phyloP scores from a whole-genome alignment of 2,888 invertebrate species.

The Eupithecia vulgata region DNA sequence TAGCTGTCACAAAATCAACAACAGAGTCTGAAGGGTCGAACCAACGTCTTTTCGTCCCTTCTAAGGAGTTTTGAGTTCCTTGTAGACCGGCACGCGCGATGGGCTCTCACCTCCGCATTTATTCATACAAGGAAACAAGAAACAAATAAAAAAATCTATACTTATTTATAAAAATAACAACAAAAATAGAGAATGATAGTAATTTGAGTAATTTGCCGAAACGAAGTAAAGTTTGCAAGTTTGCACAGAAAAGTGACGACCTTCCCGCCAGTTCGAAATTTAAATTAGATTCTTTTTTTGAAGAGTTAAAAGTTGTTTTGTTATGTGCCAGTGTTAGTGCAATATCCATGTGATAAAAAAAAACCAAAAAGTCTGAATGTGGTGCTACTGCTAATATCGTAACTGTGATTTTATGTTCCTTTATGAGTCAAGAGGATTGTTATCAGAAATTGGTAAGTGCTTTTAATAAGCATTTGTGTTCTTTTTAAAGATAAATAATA shows the following conservation, averaged over 20 bases:
- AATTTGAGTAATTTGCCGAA: background rate
- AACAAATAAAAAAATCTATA: conserved; percentile 12
- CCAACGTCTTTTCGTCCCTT: conserved; percentile 80
- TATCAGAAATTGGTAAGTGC: conserved; percentile 43
- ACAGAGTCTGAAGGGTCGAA: conserved; percentile 74
- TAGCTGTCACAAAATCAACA: conserved; percentile 54
- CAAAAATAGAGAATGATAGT: background rate
- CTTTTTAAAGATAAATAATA: background rate
- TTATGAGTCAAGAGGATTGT: conserved; percentile 13
- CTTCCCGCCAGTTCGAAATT: conserved; percentile 66
- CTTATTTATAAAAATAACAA: background rate
- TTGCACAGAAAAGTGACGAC: conserved; percentile 4
- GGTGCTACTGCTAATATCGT: conserved; percentile 28
- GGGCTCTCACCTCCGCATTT: conserved; percentile 57
- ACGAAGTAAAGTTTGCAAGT: conserved; percentile 18
- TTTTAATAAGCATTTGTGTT: conserved; percentile 9
- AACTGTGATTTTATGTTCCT: background rate
- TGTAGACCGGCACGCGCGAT: conserved; percentile 75
- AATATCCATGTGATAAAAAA: conserved; percentile 45
- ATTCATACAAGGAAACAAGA: conserved; percentile 23
- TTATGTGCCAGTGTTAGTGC: conserved; percentile 46
- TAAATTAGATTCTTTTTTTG: conserved; percentile 41
- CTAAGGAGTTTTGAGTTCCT: conserved; percentile 74
- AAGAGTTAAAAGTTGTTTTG: conserved; percentile 11
- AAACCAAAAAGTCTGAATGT: conserved; percentile 27